Evolutionary conservation across 2,888 invertebrate genomes (phyloP).

Genomic region (Palloptera scutellata): DNA sequence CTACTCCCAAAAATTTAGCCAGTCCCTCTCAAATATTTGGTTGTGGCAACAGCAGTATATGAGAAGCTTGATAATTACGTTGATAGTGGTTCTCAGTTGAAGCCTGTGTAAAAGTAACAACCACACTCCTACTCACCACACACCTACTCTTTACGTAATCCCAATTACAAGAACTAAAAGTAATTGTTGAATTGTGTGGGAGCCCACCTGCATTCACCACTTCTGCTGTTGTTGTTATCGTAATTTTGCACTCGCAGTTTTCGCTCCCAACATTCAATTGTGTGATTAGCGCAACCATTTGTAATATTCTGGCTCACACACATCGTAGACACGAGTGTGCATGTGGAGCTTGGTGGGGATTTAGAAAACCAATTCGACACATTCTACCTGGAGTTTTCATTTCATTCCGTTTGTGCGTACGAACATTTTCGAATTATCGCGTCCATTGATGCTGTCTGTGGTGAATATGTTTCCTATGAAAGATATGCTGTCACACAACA

Average conservation of each 20-base stretch:
- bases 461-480: conserved; percentile 6
- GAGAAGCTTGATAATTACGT: too few species aligned
- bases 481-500: too few species aligned
- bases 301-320: not conserved
- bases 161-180: too few species aligned
- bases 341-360: not conserved
- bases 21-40: too few species aligned
- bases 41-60: too few species aligned
- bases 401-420: conserved; percentile 26
- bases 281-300: not conserved
- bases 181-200: too few species aligned
- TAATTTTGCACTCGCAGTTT: conserved; percentile 2
- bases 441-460: conserved; percentile 31
- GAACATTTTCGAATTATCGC: conserved; percentile 43
- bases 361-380: conserved; percentile 15
- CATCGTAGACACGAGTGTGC: not conserved
- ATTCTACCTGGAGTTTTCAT: not conserved
- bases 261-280: not conserved
- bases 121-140: too few species aligned
- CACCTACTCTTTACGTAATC: too few species aligned
- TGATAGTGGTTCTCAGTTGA: too few species aligned
- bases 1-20: too few species aligned
- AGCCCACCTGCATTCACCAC: too few species aligned
- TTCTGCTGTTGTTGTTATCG: not conserved
- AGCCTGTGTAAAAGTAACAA: too few species aligned